phyloP scores from a whole-genome alignment of 1,140 invertebrate genomes.

The Drosophila sp. region DNA sequence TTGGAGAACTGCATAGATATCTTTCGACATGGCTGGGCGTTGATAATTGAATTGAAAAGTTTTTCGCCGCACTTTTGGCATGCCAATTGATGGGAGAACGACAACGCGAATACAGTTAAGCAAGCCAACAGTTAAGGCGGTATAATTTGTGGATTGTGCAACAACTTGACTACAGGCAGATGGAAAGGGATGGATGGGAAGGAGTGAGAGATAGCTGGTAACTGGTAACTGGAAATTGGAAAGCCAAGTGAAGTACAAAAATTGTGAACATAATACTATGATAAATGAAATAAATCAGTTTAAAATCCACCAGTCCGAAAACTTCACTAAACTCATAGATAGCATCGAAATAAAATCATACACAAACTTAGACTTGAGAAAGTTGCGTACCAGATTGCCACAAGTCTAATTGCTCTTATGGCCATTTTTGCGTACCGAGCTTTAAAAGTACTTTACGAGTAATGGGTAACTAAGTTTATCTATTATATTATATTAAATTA shows the following conservation, averaged over 20 bases:
- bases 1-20: slow-evolving; percentile 16
- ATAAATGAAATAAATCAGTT: slow-evolving; percentile 68
- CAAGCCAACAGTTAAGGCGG: slow-evolving; percentile 55
- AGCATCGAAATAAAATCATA: too few species aligned
- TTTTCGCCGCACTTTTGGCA: slow-evolving; percentile 64
- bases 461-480: too few species aligned
- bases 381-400: too few species aligned
- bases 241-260: slow-evolving; percentile 4
- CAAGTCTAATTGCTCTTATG: too few species aligned
- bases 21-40: slow-evolving; percentile 52
- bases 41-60: slow-evolving; percentile 79
- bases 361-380: too few species aligned
- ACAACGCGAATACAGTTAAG: background rate
- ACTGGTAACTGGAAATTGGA: slow-evolving; percentile 61
- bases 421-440: too few species aligned
- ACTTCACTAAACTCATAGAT: background rate
- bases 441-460: too few species aligned
- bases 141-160: slow-evolving; percentile 67
- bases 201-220: slow-evolving; percentile 21
- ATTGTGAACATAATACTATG: slow-evolving; percentile 49
- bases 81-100: slow-evolving; percentile 30
- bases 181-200: background rate
- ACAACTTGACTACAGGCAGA: slow-evolving; percentile 19
- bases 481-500: too few species aligned
- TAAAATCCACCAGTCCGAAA: slow-evolving; percentile 44